phyloP scores from a whole-genome alignment of 2,113 vertebrate species.

The Syrmaticus mikado region DNA sequence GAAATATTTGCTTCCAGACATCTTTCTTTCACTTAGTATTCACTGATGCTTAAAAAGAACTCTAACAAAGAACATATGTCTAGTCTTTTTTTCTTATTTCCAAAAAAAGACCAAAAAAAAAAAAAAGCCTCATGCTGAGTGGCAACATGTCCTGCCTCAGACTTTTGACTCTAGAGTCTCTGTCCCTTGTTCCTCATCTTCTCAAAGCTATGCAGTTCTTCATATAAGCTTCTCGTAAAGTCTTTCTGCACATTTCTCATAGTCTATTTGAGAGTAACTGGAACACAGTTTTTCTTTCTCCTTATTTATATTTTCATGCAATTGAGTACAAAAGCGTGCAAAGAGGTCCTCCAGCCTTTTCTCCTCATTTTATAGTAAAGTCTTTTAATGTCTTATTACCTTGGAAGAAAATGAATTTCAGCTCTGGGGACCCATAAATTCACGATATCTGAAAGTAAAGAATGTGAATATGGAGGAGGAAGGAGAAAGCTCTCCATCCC shows the following conservation, averaged over 20 bases:
- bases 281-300: not conserved
- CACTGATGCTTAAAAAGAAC: not conserved
- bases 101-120: not conserved
- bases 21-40: not conserved
- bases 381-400: fast-evolving
- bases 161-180: not conserved
- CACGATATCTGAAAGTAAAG: not conserved
- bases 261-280: not conserved
- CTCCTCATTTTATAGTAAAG: not conserved
- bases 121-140: not conserved
- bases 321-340: fast-evolving
- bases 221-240: not conserved
- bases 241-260: not conserved
- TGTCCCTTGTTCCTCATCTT: not conserved
- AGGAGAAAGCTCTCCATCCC: fast-evolving
- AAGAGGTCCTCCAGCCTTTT: not conserved
- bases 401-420: not conserved
- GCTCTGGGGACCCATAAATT: not conserved
- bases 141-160: not conserved
- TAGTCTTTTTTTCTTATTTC: not conserved
- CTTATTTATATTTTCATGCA: not conserved
- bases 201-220: not conserved
- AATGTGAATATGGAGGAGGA: fast-evolving
- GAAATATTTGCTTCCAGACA: not conserved
- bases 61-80: not conserved